These are phyloP conservation scores for human DNA, from an alignment of 2,113 vertebrate genomes.

Conservation along the genomic window GRCh38 chr6:77135501-77136000, in stretches of 20 bases:
- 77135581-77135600: background rate
- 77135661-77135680: background rate
- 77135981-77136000: background rate
- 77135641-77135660: background rate
- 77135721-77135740: background rate
- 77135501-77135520: background rate
- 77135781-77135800: background rate
- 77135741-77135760: background rate
- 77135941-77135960: background rate
- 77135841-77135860: background rate
- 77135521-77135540: background rate
- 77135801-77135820: background rate
- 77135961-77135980: background rate
- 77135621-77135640: background rate
- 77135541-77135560: background rate
- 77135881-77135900: background rate
- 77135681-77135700: background rate
- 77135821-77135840: background rate
- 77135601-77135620: background rate
- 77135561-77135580: background rate
- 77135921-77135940: background rate
- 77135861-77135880: background rate
- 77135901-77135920: background rate
- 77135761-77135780: background rate
- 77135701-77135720: background rate